These are phyloP conservation scores for Xyliphius kryptos DNA, from an alignment of 2,113 vertebrate genomes.

Conservation along the genomic window DNA sequence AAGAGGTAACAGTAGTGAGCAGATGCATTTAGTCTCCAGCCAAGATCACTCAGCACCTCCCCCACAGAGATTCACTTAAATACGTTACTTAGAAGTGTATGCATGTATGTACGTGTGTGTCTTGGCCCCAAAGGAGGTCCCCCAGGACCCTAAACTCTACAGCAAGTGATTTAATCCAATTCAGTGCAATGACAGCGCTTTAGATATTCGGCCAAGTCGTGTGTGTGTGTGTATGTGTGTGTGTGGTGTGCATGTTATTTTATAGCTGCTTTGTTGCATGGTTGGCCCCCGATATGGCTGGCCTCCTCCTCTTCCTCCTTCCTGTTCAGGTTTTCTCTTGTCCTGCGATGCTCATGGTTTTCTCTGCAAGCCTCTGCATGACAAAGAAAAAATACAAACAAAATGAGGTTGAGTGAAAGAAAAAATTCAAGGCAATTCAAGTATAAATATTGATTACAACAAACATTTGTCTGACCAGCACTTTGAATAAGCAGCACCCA, in stretches of 20 bases:
- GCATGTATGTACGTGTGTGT: conserved; percentile 7
- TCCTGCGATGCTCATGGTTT: conserved; percentile 72
- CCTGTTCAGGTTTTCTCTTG: conserved; percentile 89
- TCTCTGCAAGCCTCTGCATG: conserved; percentile 87
- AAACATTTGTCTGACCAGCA: too few species aligned
- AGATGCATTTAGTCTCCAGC: conserved; percentile 25
- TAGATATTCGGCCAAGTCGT: conserved; percentile 39
- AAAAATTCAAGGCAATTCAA: too few species aligned
- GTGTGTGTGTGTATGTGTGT: conserved; percentile 12
- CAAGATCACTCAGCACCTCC: conserved; percentile 23
- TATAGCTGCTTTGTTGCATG: conserved; percentile 28
- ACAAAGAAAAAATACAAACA: too few species aligned
- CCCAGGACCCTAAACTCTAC: conserved; percentile 55
- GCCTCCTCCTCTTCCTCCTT: conserved; percentile 50
- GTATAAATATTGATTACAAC: too few species aligned
- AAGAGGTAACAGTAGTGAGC: conserved; percentile 34
- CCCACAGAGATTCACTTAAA: conserved; percentile 22
- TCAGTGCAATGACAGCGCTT: conserved; percentile 73
- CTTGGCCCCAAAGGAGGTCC: conserved; percentile 22
- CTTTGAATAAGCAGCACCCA: too few species aligned
- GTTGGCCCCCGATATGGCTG: conserved; percentile 11
- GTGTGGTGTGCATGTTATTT: conserved; percentile 6
- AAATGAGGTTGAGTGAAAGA: too few species aligned
- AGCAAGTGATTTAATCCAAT: conserved; percentile 54
- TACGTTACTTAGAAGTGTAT: conserved; percentile 14